Base-by-base conservation (phyloP, 2,797 vertebrate species). In the Eremophila alpestris region DNA sequence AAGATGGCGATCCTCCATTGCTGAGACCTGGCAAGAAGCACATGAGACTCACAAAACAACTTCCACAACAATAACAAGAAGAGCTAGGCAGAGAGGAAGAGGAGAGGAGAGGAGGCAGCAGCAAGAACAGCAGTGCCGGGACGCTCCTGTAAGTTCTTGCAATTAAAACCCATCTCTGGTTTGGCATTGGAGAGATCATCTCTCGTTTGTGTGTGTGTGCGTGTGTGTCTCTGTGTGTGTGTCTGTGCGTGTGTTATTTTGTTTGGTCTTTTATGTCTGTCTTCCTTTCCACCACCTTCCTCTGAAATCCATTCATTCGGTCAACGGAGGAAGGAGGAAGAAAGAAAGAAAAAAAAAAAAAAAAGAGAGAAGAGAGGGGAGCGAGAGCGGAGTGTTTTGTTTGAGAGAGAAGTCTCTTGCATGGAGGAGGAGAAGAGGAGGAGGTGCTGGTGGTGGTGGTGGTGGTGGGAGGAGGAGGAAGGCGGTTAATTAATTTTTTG, bases 1-100 rank as follows among this genome's bases (percentile, higher is more conserved):
- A 99, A 99, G 99, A 99, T 99, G 99, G 99, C 99, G 99, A 99
- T 99, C 98, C 99, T 99, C 98, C 99, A 99, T 99, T 99, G 98
- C 98, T 98, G 98, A 99, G 98, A 99, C 98, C 98, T 98, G 98
- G 98, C 98, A 98, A 98, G 96, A 95, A 97, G 98, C 99, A 98
- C 98, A 98, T 98, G 98, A 99, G 98, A 98, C 98, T 97, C 97
- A 98, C 98, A 97, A 98, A 98, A 98, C 98, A 99, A 99, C 99
- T 99, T 99, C 98, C 97, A 98, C 97, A 97, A 98, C 97, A 98
- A 98, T 98, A 98, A 97, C 97, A 97, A 97, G 97, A 97, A 98
- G 97, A 98, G 97, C 96, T 97, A 97, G 96, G 95, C 97, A 93
- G 96, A 96, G 96, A 98, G 98, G 97, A 98, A 97, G 97, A 93